A percentile compares a stretch with the other conserved stretches of the same genome.
Evolutionary conservation across 2,888 invertebrate species (phyloP).

Genomic region (Exephanes ischioxanthus): DNA sequence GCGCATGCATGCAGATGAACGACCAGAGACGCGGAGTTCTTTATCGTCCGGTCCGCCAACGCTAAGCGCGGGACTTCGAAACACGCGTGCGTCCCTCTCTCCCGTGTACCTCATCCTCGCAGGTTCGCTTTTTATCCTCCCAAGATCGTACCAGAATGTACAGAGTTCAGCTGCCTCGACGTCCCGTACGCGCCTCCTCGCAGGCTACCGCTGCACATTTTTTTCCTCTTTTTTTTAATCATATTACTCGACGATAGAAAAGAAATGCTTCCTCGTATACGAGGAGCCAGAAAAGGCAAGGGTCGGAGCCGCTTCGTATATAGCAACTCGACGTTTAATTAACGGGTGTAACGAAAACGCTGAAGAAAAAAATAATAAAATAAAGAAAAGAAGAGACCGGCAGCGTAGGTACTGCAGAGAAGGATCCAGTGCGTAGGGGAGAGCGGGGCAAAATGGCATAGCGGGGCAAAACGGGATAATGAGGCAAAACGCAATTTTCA

Average conservation of each 20-base stretch:
- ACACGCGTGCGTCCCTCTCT: constrained; percentile 30
- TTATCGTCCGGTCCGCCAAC: constrained; percentile 62
- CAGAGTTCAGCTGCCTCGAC: background rate
- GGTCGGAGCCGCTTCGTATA: constrained; percentile 12
- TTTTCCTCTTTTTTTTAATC: background rate
- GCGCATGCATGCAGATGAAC: constrained; percentile 8
- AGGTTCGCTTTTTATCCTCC: no score
- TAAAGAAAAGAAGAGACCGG: background rate
- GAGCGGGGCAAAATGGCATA: no score
- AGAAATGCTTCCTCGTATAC: constrained; percentile 37
- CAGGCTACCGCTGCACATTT: background rate
- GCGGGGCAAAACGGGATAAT: no score
- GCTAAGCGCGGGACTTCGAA: constrained; percentile 68
- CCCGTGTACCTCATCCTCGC: background rate
- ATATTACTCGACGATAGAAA: constrained; percentile 4
- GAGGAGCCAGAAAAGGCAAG: constrained; percentile 29
- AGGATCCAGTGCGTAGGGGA: constrained; percentile 13
- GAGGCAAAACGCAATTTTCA: no score
- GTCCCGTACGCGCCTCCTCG: background rate
- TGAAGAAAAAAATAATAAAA: background rate
- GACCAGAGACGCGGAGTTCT: constrained; percentile 31
- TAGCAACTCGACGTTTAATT: constrained; percentile 57
- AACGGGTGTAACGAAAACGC: constrained; percentile 55
- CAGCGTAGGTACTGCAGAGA: background rate
- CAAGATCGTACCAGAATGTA: background rate